A percentile compares a stretch with the other conserved stretches of the same genome.
phyloP scores from a whole-genome alignment of 2,888 invertebrate genomes.

The Melieria picta region DNA sequence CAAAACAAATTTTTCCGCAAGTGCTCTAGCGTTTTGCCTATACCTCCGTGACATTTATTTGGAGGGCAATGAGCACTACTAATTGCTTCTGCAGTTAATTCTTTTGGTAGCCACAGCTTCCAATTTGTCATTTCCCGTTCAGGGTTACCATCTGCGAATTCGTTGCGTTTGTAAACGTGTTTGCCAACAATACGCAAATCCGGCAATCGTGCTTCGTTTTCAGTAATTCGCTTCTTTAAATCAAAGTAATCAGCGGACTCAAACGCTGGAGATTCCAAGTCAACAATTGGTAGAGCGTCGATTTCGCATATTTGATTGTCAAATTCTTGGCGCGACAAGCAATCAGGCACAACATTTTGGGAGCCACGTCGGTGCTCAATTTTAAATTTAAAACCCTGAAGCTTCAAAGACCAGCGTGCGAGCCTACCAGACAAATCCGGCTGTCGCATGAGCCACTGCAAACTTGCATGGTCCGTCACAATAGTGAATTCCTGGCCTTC shows the following conservation, averaged over 20 bases:
- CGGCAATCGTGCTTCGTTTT: conserved; percentile 8
- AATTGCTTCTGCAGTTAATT: no score
- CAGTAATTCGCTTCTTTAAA: background rate
- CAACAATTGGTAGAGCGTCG: background rate
- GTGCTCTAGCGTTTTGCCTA: conserved; percentile 19
- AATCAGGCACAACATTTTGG: conserved; percentile 20
- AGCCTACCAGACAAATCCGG: conserved; percentile 28
- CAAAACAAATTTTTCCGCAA: conserved; percentile 25
- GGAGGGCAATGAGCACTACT: conserved; percentile 15
- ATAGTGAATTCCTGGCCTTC: conserved; percentile 24
- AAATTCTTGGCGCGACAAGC: conserved; percentile 15
- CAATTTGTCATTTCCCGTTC: no score
- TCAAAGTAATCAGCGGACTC: conserved; percentile 15
- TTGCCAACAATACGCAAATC: conserved; percentile 16
- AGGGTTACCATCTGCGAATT: no score
- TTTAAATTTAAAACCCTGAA: conserved; percentile 14
- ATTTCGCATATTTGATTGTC: background rate
- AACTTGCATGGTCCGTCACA: conserved; percentile 14
- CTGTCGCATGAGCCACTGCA: conserved; percentile 26
- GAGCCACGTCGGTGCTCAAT: conserved; percentile 14
- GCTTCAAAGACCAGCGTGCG: conserved; percentile 20
- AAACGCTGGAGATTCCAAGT: conserved; percentile 1
- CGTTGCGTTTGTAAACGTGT: conserved; percentile 12
- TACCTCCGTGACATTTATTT: conserved; percentile 26
- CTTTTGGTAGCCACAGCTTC: no score